Base-by-base conservation (phyloP, 2,888 invertebrate genomes). In the Muschampia plurimacula region DNA sequence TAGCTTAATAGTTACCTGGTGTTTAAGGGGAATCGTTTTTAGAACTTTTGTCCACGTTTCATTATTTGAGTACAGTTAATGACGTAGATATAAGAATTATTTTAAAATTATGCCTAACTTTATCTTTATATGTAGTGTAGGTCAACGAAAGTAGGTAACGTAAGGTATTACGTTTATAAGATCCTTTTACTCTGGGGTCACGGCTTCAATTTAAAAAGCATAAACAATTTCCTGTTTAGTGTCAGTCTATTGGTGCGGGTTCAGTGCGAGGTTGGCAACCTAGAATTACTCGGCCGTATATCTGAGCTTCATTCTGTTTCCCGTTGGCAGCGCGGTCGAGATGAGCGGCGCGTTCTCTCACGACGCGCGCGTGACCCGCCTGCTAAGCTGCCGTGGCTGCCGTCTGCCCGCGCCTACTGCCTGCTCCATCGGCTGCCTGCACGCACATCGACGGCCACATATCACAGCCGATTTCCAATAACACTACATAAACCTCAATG, bases 331-430 rank as follows among this genome's bases (percentile, higher is more conserved):
- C 8, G 49, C 69, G 68, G 62, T 12, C 59, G 69, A 78, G 78
- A 77, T 77, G 75, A 77, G 74, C 72, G 52, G 69, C 71, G 78
- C 80, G 79, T 78, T 75, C 78, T 72, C 77, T 77, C 79, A 77
- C 78, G 79, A 77, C 74, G 75, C 44, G 77, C 75, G 75, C 79
- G 80, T 79, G 80, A 79, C 75, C 69, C 36, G 78, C 75, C 75
- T 80, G 73, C 74, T 64, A 74, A 79, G 60, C 44, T 64, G 55
- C 70, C 41, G 44, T 12, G 28, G 28, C 32, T 7, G n/a, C n/a
- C 13, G 57, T 4, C 59, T 41, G 12, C 66, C 66, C 59, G 59
- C 55, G 13, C 49, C 70, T 13, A 2, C 13, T 13, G 46, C 46
- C 46, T 49, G 44, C 49, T 41, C 9, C 65, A 57, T 57, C 52